These are phyloP conservation scores for Drosophila tripunctata DNA, from an alignment of 2,888 invertebrate species.

Conservation along the genomic window DNA sequence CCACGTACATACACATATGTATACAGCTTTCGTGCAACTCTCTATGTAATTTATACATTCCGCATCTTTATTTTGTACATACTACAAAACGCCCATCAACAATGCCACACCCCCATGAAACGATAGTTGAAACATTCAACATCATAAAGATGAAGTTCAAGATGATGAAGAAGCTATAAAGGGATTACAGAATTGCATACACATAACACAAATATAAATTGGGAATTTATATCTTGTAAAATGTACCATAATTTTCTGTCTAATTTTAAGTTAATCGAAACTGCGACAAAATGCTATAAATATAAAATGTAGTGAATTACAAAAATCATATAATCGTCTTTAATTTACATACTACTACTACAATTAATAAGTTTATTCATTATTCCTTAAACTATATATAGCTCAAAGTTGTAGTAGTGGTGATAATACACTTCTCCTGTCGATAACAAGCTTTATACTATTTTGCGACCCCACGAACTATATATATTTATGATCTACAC, in stretches of 20 bases:
- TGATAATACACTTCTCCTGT: too few species aligned
- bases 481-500: too few species aligned
- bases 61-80: constrained; percentile 62
- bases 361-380: too few species aligned
- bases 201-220: constrained; percentile 53
- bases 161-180: constrained; percentile 18
- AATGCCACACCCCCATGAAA: constrained; percentile 60
- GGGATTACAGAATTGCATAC: constrained; percentile 45
- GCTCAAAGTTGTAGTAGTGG: too few species aligned
- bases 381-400: background rate
- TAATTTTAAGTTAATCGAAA: constrained; percentile 78
- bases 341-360: background rate
- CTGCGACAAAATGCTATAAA: constrained; percentile 81
- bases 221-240: constrained; percentile 54
- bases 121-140: constrained; percentile 27
- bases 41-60: constrained; percentile 50
- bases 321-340: constrained; percentile 53
- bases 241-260: constrained; percentile 64
- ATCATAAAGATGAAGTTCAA: constrained; percentile 17
- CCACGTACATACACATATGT: constrained; percentile 7
- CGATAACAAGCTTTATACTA: too few species aligned
- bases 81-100: constrained; percentile 47
- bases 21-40: constrained; percentile 71
- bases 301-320: constrained; percentile 82
- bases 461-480: too few species aligned